Evolutionary conservation across 2,888 invertebrate species (phyloP).

Genomic region (Coenonympha glycerion): DNA sequence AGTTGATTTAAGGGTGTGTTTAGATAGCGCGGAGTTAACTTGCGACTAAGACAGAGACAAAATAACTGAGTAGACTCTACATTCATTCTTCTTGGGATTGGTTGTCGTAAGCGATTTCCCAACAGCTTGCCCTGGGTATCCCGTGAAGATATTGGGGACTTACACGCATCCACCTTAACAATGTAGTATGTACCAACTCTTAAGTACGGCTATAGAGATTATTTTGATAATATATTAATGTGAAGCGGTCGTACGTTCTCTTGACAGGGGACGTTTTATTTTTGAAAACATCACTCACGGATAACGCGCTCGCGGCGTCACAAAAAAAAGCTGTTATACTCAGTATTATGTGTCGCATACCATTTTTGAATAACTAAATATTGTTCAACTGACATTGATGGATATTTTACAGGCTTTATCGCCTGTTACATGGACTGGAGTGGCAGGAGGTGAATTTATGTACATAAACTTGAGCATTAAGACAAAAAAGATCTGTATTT

Average conservation of each 20-base stretch:
- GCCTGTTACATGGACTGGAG: conserved; percentile 37
- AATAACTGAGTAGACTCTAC: not conserved
- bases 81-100: too few species aligned
- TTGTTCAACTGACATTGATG: conserved; percentile 44
- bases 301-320: conserved; percentile 56
- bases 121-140: not conserved
- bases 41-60: not conserved
- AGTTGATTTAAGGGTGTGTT: conserved; percentile 12
- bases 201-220: conserved; percentile 46
- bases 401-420: conserved; percentile 49
- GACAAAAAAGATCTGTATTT: too few species aligned
- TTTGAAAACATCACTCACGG: conserved; percentile 72
- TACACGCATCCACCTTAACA: conserved; percentile 22
- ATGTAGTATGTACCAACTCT: too few species aligned
- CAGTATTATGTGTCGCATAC: conserved; percentile 56
- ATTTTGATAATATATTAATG: conserved; percentile 68
- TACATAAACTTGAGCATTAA: not conserved
- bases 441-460: conserved; percentile 35
- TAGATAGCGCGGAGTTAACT: not conserved
- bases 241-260: conserved; percentile 62
- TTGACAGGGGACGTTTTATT: conserved; percentile 63
- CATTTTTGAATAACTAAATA: conserved; percentile 58
- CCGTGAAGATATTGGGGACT: not conserved
- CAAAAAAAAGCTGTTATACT: conserved; percentile 57
- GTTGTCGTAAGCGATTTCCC: not conserved